A percentile compares a stretch with the other conserved stretches of the same genome.
Conservation (phyloP, 2,113 vertebrate genomes). For the Fukomys damarensis region DNA sequence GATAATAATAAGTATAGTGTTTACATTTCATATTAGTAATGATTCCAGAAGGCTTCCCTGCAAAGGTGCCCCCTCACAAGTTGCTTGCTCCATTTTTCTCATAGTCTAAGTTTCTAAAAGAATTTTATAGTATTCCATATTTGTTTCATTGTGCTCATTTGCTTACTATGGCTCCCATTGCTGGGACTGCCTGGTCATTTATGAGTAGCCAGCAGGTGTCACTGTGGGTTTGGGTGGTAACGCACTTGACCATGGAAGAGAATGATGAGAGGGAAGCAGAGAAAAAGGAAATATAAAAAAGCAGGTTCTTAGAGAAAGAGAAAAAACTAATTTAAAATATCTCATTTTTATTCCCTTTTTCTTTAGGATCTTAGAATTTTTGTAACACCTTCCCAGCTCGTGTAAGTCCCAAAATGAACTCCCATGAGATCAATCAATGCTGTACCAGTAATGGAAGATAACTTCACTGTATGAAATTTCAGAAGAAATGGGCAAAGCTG, state of each 20-base stretch:
- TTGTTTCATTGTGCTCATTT: background rate
- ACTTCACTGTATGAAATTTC: background rate
- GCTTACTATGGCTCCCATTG: background rate
- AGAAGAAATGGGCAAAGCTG: background rate
- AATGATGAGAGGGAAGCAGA: background rate
- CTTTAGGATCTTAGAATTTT: slow-evolving; percentile 20
- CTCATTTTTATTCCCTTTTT: background rate
- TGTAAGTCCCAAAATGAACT: background rate
- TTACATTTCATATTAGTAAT: slow-evolving; percentile 76
- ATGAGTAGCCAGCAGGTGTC: slow-evolving; percentile 77
- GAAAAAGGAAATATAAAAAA: slow-evolving; percentile 44
- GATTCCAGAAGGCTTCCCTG: slow-evolving; percentile 19
- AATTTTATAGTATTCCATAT: background rate
- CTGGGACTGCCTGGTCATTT: background rate
- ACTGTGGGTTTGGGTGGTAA: slow-evolving; percentile 79
- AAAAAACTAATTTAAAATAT: slow-evolving; percentile 45
- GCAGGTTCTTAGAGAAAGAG: slow-evolving; percentile 28
- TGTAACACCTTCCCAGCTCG: background rate
- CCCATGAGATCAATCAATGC: background rate
- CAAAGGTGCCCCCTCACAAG: background rate
- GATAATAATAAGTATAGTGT: slow-evolving; percentile 67
- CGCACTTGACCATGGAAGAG: slow-evolving; percentile 12
- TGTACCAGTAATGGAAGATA: background rate
- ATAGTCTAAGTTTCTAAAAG: background rate
- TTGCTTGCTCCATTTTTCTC: background rate